Evolutionary conservation across 2,113 vertebrate species (phyloP).

Genomic region (Garra rufa): DNA sequence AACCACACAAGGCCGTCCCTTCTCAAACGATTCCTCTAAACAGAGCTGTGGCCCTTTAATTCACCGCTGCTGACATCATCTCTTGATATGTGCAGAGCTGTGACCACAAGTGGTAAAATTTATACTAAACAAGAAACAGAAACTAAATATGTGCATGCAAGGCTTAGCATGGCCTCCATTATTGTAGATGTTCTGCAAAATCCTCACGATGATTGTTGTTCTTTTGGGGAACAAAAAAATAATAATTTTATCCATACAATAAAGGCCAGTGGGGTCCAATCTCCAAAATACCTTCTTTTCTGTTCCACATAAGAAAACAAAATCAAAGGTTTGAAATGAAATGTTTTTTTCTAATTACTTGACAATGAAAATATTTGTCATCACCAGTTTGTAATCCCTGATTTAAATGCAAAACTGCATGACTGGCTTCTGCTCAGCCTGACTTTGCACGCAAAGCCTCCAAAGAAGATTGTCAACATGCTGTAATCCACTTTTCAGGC

Average conservation of each 20-base stretch:
- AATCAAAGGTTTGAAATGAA: background rate
- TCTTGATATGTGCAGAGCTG: background rate
- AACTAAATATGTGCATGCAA: background rate
- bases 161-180: background rate
- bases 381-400: background rate
- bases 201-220: background rate
- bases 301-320: background rate
- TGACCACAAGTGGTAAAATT: background rate
- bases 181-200: background rate
- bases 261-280: background rate
- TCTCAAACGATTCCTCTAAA: background rate
- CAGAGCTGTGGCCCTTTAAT: background rate
- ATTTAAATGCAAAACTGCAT: background rate
- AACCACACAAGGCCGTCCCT: background rate
- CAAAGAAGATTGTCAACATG: background rate
- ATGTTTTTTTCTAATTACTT: background rate
- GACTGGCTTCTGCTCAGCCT: background rate
- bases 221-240: background rate
- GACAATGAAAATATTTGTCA: background rate
- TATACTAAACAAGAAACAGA: background rate
- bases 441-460: background rate
- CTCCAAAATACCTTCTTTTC: background rate
- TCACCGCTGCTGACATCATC: background rate
- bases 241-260: no score
- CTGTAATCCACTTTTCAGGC: slow-evolving; percentile 2